These are phyloP conservation scores for Nymphalis urticae DNA, from an alignment of 2,888 invertebrate genomes.

Conservation along the genomic window DNA sequence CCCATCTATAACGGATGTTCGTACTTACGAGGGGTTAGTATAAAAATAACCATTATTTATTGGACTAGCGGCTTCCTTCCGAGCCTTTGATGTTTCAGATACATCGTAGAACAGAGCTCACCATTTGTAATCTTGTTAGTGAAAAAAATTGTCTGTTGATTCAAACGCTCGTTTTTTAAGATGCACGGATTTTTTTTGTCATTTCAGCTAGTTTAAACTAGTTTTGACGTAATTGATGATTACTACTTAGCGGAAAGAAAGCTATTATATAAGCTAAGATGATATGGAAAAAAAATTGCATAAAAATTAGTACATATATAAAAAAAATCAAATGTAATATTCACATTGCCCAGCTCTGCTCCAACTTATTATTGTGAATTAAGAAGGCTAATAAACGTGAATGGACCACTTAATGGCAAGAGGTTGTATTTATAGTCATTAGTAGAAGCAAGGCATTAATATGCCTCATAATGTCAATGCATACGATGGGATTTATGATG, in stretches of 20 bases:
- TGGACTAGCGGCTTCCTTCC: slow-evolving; percentile 46
- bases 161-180: slow-evolving; percentile 1
- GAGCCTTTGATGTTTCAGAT: slow-evolving; percentile 44
- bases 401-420: too few species aligned
- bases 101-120: slow-evolving; percentile 7
- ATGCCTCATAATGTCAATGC: too few species aligned
- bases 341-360: too few species aligned
- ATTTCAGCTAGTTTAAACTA: not conserved
- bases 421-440: too few species aligned
- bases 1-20: slow-evolving; percentile 43
- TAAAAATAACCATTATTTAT: slow-evolving; percentile 49
- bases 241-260: too few species aligned
- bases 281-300: too few species aligned
- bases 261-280: too few species aligned
- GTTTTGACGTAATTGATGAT: not conserved
- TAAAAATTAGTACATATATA: not conserved
- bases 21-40: slow-evolving; percentile 39
- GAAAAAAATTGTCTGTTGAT: slow-evolving; percentile 3
- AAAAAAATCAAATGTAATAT: not conserved
- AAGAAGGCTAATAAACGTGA: too few species aligned
- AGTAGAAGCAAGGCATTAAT: too few species aligned
- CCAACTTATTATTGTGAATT: too few species aligned
- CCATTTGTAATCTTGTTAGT: slow-evolving; percentile 10
- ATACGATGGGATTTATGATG: too few species aligned
- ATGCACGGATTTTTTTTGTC: not conserved